These are phyloP conservation scores for Coptodon rendalli DNA, from an alignment of 2,113 vertebrate genomes.

Conservation along the genomic window DNA sequence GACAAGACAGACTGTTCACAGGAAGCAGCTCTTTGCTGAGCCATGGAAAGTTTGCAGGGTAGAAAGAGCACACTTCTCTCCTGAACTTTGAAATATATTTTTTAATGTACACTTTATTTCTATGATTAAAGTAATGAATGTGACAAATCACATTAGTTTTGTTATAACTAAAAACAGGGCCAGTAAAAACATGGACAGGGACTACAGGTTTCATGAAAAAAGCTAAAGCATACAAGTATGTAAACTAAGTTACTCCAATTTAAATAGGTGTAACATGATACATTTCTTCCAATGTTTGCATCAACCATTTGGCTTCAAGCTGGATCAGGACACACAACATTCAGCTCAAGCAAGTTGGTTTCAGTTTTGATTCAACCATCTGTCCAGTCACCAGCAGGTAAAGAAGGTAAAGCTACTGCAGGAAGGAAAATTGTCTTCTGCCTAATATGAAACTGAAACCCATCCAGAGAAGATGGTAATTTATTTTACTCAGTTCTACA, in stretches of 20 bases:
- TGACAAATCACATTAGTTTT: not conserved
- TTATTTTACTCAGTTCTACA: not conserved
- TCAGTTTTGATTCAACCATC: conserved; percentile 17
- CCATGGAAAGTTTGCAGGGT: not conserved
- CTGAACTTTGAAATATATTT: not conserved
- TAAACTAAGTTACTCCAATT: not conserved
- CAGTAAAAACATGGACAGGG: not conserved
- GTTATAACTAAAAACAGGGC: not conserved
- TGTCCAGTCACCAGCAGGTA: not conserved
- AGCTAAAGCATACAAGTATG: not conserved
- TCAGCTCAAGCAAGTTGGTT: not conserved
- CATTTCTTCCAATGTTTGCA: not conserved
- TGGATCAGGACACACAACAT: not conserved
- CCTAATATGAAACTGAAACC: not conserved
- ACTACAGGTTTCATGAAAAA: not conserved
- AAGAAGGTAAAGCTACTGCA: not conserved
- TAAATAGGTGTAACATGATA: not conserved
- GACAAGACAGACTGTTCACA: not conserved
- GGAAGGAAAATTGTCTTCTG: not conserved
- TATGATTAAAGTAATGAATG: not conserved
- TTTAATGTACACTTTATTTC: not conserved
- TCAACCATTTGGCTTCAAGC: not conserved
- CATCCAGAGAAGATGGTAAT: not conserved
- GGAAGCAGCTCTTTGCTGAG: not conserved
- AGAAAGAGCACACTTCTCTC: not conserved